Evolutionary conservation across 2,797 vertebrate genomes (phyloP).

Genomic region (Emys orbicularis): DNA sequence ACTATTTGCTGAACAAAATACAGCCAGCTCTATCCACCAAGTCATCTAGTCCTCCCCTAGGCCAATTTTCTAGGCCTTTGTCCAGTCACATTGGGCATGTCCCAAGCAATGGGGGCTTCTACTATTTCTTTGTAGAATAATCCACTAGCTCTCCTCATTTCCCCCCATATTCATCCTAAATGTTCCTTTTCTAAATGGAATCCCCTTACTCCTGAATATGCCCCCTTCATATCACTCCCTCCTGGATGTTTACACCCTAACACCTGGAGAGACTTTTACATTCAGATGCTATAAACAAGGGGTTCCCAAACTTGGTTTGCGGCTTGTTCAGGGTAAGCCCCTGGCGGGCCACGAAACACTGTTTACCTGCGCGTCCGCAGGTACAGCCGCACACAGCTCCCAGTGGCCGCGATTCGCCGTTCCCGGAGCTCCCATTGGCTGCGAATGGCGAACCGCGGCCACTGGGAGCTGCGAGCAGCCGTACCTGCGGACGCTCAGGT

Average conservation of each 20-base stretch:
- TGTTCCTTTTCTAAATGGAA: neutral
- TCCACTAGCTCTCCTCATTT: neutral
- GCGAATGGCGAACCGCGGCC: no score
- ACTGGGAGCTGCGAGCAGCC: no score
- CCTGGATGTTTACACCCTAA: neutral
- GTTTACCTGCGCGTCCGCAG: no score
- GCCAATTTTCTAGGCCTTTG: neutral
- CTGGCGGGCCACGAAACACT: no score
- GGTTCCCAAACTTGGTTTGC: no score
- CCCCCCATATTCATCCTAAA: neutral
- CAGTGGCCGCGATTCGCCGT: accelerated
- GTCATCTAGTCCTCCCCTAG: neutral
- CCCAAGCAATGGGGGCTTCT: neutral
- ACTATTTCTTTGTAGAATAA: neutral
- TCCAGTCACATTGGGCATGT: neutral
- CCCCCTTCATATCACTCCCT: neutral
- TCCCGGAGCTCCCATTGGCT: no score
- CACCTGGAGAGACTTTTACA: neutral
- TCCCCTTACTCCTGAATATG: neutral
- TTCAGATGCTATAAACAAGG: neutral
- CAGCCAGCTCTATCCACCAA: neutral
- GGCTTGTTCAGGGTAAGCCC: no score
- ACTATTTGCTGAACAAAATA: neutral
- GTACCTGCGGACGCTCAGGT: no score
- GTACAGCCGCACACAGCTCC: no score